Percentiles rank a stretch among this genome's conserved stretches.
Conservation (phyloP, 1,140 invertebrate species). For the Lucilia sericata region DNA sequence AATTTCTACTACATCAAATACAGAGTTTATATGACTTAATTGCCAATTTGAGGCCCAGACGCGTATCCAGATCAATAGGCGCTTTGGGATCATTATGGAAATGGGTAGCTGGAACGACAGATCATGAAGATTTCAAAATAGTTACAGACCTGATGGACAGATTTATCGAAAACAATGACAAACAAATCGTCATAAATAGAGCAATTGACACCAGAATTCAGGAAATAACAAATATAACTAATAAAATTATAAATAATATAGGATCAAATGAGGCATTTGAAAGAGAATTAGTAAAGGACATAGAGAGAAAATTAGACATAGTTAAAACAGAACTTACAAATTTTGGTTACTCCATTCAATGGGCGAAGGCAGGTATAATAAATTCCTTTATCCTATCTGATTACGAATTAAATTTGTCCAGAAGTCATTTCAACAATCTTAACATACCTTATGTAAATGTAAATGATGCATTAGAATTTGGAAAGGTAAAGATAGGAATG, state of each 20-base stretch:
- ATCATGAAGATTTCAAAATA: neutral
- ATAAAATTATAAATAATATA: neutral
- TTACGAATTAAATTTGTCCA: too few relatives aligned
- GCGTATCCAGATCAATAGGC: neutral
- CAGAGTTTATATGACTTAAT: too few relatives aligned
- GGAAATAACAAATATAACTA: neutral
- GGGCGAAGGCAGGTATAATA: neutral
- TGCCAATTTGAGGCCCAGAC: neutral
- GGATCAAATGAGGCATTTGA: neutral
- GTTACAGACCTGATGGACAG: neutral
- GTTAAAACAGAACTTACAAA: neutral
- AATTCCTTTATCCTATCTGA: too few relatives aligned
- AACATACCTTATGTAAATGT: too few relatives aligned
- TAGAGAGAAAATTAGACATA: neutral
- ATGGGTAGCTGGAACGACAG: neutral
- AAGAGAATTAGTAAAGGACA: neutral
- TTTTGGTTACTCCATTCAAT: neutral
- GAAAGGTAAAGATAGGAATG: too few relatives aligned
- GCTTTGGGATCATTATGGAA: neutral
- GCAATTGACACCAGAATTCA: neutral
- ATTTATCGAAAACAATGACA: neutral
- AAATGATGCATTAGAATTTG: too few relatives aligned
- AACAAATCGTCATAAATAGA: neutral
- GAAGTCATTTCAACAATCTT: too few relatives aligned
- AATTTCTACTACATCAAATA: too few relatives aligned